Percentiles rank a stretch among this genome's conserved stretches.
Conservation (phyloP, 1,140 invertebrate species). For the honey bee (Apis mellifera) region DNA sequence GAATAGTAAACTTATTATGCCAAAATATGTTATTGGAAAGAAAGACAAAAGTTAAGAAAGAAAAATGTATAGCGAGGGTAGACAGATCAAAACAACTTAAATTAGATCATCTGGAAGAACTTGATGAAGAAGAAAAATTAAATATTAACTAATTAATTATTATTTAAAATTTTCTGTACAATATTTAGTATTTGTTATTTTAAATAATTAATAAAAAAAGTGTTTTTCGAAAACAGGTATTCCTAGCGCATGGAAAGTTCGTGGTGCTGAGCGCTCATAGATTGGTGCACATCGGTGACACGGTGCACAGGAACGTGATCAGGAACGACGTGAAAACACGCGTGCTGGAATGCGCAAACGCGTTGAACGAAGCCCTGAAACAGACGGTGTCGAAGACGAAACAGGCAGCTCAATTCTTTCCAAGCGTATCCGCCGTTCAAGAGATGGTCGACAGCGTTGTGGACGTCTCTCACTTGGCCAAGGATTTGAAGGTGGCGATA, state of each 20-base stretch:
- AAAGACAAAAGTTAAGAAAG: conserved; percentile 81
- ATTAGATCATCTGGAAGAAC: conserved; percentile 84
- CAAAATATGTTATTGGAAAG: conserved; percentile 89
- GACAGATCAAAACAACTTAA: conserved; percentile 78
- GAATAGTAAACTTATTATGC: conserved; percentile 88
- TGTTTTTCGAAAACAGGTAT: conserved; percentile 80
- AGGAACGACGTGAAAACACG: conserved; percentile 87
- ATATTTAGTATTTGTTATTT: neutral
- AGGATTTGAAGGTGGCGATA: conserved; percentile 84
- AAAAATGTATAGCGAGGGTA: conserved; percentile 65
- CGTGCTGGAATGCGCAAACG: conserved; percentile 90
- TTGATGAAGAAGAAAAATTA: conserved; percentile 77
- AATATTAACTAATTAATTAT: neutral
- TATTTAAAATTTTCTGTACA: neutral
- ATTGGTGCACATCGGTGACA: conserved; percentile 96
- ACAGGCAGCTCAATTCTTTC: conserved; percentile 94
- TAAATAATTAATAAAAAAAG: neutral
- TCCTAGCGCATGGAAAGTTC: conserved; percentile 96
- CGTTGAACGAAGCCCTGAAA: conserved; percentile 91
- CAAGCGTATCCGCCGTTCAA: conserved; percentile 93
- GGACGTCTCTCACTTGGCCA: conserved; percentile 89
- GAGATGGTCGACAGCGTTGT: conserved; percentile 96
- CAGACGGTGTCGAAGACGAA: conserved; percentile 94
- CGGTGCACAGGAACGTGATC: conserved; percentile 90
- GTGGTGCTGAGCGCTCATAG: conserved; percentile 96